Evolutionary conservation across 2,888 invertebrate genomes (phyloP).

Genomic region (Sisyra nigra): DNA sequence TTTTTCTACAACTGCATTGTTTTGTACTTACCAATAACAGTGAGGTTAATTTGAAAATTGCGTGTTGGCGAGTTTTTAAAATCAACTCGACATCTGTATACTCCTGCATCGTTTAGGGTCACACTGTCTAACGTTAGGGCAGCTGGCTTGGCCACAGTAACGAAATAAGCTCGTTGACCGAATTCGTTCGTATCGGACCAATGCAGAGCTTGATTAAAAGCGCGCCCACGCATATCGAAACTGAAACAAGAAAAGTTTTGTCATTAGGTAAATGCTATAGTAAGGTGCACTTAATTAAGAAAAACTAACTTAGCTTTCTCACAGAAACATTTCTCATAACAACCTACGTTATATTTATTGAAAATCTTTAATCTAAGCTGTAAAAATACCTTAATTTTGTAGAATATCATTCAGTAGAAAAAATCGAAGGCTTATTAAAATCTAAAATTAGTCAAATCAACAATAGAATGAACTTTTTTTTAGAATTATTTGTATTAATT

Average conservation of each 20-base stretch:
- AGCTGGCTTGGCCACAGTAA: slow-evolving; percentile 64
- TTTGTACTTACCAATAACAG: slow-evolving; percentile 67
- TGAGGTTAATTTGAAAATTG: slow-evolving; percentile 74
- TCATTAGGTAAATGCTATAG: too few species aligned
- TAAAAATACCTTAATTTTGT: too few species aligned
- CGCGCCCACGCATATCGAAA: slow-evolving; percentile 70
- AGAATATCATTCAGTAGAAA: too few species aligned
- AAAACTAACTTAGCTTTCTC: too few species aligned
- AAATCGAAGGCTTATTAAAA: too few species aligned
- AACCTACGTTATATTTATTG: too few species aligned
- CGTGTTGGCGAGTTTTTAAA: slow-evolving; percentile 79
- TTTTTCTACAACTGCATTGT: background rate
- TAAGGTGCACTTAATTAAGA: too few species aligned
- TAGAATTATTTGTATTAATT: too few species aligned
- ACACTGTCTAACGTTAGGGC: slow-evolving; percentile 69
- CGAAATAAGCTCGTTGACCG: slow-evolving; percentile 73
- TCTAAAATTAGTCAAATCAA: too few species aligned
- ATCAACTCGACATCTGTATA: slow-evolving; percentile 78
- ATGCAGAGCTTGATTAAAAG: slow-evolving; percentile 65
- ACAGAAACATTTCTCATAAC: too few species aligned
- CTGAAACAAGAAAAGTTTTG: slow-evolving; percentile 32
- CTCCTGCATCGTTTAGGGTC: slow-evolving; percentile 71
- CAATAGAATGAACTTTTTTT: too few species aligned
- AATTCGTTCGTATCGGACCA: slow-evolving; percentile 73
- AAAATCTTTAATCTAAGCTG: too few species aligned